These are phyloP conservation scores for Hippoglossus hippoglossus DNA, from an alignment of 2,797 vertebrate species.

Conservation along the genomic window DNA sequence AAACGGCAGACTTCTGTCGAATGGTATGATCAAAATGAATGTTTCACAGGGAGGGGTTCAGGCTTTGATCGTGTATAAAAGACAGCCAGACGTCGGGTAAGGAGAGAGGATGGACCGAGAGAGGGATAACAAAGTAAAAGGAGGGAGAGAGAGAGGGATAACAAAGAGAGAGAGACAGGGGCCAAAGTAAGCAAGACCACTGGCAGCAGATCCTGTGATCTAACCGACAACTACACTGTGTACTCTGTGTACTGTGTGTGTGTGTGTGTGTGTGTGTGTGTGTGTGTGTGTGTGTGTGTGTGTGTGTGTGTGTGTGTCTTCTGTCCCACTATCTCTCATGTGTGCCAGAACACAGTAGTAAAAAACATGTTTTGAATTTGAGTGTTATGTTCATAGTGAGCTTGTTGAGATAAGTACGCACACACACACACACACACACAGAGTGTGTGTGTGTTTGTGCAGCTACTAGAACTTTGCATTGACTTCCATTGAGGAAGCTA, in stretches of 20 bases:
- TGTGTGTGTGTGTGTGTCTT: too few relatives aligned
- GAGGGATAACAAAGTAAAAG: slow-evolving; percentile 58
- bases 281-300: too few relatives aligned
- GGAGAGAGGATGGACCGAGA: slow-evolving; percentile 34
- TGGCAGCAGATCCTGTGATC: slow-evolving; percentile 55
- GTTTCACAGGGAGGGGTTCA: slow-evolving; percentile 34
- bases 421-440: not conserved
- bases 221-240: slow-evolving; percentile 28
- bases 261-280: slow-evolving; percentile 22
- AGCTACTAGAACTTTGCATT: too few relatives aligned
- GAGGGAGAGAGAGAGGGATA: slow-evolving; percentile 60
- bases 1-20: slow-evolving; percentile 16
- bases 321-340: slow-evolving; percentile 15
- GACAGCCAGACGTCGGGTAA: slow-evolving; percentile 35
- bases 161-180: slow-evolving; percentile 46
- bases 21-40: slow-evolving; percentile 36
- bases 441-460: too few relatives aligned
- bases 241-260: slow-evolving; percentile 11
- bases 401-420: slow-evolving; percentile 40
- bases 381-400: slow-evolving; percentile 42
- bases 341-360: slow-evolving; percentile 52
- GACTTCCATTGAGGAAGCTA: too few relatives aligned
- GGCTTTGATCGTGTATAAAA: slow-evolving; percentile 66
- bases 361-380: slow-evolving; percentile 75
- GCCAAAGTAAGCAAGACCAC: slow-evolving; percentile 74